Base-by-base conservation (phyloP, 2,888 invertebrate genomes). In the Agrotis segetum region DNA sequence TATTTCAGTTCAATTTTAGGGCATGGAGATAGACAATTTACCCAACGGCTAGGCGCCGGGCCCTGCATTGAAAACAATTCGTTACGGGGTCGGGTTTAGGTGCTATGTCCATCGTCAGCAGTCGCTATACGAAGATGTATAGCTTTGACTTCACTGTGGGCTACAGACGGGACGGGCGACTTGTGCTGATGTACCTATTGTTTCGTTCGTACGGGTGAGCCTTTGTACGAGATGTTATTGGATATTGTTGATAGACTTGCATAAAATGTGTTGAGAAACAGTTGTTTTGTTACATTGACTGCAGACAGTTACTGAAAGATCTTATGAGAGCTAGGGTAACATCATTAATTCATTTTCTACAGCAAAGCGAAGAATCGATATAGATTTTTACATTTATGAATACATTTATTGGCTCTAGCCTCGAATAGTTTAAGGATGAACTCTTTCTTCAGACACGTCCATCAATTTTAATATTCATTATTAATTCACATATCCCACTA, bases 1-100 rank as follows among this genome's bases (percentile, higher is more conserved):
- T 79, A 79, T 56, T 66, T 79, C 67, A 65, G 67, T 66, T 66
- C 13, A 79, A 74, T 79, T 76, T 76, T 49, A 67, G 75, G 44
- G 66, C n/a, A 56, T 53, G 50, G 21, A 79, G n/a, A 66, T 60
- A 74, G 50, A 74, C 66, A 79, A 74, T 80, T 21, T 19, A 14
- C n/a, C 46, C 17, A 17, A 19, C 40, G 17, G 29, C 47, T 17
- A 9, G 61, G 21, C 19, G 40, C 21, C n/a, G 17, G 29, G 16
- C 73, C 50, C 14, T 74, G 56, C 67, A 47, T 66, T 21, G 60
- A 75, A 73, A 74, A 74, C 47, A 56, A 74, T 61, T 61, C 17
- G 60, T 61, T 66, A 66, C 60, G 13, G 53, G n/a, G 46, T 65
- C 40, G 46, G 52, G 44, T 64, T 46, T n/a, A 17, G 40, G 67